These are phyloP conservation scores for Heliornis fulica DNA, from an alignment of 2,113 vertebrate genomes.

Conservation along the genomic window DNA sequence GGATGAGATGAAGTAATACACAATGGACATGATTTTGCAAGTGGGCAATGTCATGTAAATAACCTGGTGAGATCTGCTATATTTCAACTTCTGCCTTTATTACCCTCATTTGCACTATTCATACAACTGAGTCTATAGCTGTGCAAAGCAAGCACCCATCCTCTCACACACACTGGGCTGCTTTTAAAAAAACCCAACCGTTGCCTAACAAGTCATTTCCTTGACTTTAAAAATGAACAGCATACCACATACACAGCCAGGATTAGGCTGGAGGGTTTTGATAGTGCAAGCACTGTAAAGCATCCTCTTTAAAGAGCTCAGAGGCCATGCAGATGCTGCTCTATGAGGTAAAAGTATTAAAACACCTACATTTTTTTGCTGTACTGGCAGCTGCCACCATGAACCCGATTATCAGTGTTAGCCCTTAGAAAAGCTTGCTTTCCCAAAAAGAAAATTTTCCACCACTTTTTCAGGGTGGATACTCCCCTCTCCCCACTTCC, in stretches of 20 bases:
- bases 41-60: neutral
- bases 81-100: neutral
- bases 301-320: neutral
- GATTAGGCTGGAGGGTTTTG: neutral
- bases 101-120: neutral
- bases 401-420: neutral
- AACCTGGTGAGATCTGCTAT: accelerated
- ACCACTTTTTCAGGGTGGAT: neutral
- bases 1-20: neutral
- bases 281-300: neutral
- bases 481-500: neutral
- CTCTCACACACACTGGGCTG: neutral
- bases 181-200: neutral
- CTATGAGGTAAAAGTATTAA: neutral
- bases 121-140: neutral
- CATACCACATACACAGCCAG: neutral
- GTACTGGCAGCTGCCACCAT: neutral
- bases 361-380: neutral
- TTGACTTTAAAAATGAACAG: slow-evolving; percentile 1
- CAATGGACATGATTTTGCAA: neutral
- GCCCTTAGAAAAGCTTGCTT: neutral
- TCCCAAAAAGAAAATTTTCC: neutral
- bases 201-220: slow-evolving; percentile 17
- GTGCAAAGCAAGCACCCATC: neutral
- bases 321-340: neutral